phyloP scores from a whole-genome alignment of 64 coral and sea anemone genomes.

The Stylophora pistillata region DNA sequence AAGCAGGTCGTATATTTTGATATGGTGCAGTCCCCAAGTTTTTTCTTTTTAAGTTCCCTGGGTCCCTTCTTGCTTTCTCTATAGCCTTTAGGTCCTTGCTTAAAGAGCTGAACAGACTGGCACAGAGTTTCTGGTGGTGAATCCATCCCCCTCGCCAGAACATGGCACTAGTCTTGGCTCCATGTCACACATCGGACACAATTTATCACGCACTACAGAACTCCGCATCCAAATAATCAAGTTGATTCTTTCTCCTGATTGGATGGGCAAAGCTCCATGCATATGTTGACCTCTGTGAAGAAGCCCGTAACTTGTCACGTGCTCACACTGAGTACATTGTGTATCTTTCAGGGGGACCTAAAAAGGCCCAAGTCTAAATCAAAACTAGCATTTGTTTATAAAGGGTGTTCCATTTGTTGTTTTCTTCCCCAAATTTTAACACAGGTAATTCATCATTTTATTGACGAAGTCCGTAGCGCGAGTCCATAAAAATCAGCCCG shows the following conservation, averaged over 20 bases:
- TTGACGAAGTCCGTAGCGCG: too few relatives aligned
- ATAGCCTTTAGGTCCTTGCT: neutral
- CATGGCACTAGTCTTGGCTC: constrained; percentile 60
- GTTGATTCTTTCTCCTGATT: constrained; percentile 77
- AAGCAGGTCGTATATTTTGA: too few relatives aligned
- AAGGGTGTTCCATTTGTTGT: too few relatives aligned
- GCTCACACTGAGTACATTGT: constrained; percentile 71
- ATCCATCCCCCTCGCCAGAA: constrained; percentile 73
- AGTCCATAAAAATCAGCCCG: too few relatives aligned
- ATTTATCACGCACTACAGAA: constrained; percentile 69
- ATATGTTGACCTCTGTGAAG: constrained; percentile 90
- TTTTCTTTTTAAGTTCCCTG: neutral
- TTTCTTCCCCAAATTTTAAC: too few relatives aligned
- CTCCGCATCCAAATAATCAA: constrained; percentile 95
- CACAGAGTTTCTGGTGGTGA: constrained; percentile 36
- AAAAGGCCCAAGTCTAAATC: too few relatives aligned
- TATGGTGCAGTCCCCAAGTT: too few relatives aligned
- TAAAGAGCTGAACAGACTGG: constrained; percentile 41
- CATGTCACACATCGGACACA: constrained; percentile 88
- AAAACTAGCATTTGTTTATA: too few relatives aligned
- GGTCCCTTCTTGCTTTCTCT: neutral
- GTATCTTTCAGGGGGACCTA: constrained; percentile 69
- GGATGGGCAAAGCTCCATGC: constrained; percentile 93
- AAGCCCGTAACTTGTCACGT: constrained; percentile 62
- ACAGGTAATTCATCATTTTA: too few relatives aligned